Conservation (phyloP, 1,140 invertebrate genomes). For the Chionoecetes opilio region DNA sequence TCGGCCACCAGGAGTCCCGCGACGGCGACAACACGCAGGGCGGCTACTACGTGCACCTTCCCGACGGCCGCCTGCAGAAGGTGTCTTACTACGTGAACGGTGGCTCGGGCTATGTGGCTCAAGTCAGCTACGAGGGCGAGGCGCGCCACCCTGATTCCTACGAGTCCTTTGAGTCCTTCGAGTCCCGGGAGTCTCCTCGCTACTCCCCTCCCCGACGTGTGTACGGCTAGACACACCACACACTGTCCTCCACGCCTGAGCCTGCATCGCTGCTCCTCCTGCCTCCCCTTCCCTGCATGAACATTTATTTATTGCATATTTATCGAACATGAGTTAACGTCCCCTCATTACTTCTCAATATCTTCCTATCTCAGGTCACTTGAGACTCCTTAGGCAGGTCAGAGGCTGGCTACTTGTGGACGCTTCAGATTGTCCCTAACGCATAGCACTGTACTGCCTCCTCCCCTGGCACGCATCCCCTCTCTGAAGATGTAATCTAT, state of each 20-base stretch:
- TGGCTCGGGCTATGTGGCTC: conserved; percentile 88
- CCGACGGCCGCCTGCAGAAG: conserved; percentile 88
- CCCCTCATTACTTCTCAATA: neutral
- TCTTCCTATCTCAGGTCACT: neutral
- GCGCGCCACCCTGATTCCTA: conserved; percentile 23
- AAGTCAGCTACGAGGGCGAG: conserved; percentile 85
- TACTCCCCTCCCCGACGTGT: neutral
- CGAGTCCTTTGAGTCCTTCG: conserved; percentile 1
- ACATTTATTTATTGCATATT: neutral
- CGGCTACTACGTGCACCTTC: conserved; percentile 87
- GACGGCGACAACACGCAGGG: conserved; percentile 87
- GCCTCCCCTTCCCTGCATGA: neutral
- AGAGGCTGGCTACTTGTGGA: too few relatives aligned
- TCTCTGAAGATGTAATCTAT: too few relatives aligned
- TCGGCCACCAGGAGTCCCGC: conserved; percentile 65
- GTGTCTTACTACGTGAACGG: conserved; percentile 88
- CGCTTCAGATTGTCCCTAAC: too few relatives aligned
- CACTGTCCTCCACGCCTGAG: neutral
- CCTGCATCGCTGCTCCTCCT: neutral
- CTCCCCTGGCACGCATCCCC: too few relatives aligned
- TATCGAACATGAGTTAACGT: neutral
- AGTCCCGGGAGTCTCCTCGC: neutral
- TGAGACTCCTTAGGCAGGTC: too few relatives aligned
- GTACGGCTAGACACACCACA: neutral
- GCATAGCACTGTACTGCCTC: too few relatives aligned